These are phyloP conservation scores for Hybos culiciformis DNA, from an alignment of 2,888 invertebrate species.

Conservation along the genomic window DNA sequence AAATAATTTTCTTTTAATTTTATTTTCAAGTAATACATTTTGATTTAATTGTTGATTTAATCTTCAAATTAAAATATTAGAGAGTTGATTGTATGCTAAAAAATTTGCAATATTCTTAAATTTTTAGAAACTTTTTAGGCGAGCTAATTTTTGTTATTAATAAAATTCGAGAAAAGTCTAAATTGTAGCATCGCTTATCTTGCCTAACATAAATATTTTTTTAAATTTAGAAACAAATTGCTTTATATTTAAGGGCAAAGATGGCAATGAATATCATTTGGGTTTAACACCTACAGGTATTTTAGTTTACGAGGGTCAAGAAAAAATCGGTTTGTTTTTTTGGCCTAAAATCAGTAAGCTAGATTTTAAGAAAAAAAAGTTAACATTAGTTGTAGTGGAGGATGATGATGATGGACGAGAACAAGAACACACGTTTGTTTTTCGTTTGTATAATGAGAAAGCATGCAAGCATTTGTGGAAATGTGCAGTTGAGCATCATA, in stretches of 20 bases:
- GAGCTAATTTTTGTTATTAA: too few relatives aligned
- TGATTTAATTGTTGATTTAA: neutral
- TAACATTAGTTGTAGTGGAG: conserved; percentile 94
- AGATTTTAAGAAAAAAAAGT: conserved; percentile 95
- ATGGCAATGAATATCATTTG: conserved; percentile 88
- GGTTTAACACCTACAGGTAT: conserved; percentile 98
- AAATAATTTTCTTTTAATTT: conserved; percentile 13
- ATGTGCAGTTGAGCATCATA: conserved; percentile 98
- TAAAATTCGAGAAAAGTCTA: neutral
- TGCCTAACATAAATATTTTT: too few relatives aligned
- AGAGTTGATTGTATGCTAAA: too few relatives aligned
- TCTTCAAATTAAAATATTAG: conserved; percentile 1
- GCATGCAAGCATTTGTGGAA: conserved; percentile 99
- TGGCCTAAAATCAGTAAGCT: conserved; percentile 98
- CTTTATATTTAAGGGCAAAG: conserved; percentile 57
- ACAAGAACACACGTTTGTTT: conserved; percentile 98
- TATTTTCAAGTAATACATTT: conserved; percentile 12
- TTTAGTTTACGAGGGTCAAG: conserved; percentile 89
- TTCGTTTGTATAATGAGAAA: conserved; percentile 88
- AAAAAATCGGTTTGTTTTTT: conserved; percentile 96
- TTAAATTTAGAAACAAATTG: conserved; percentile 1
- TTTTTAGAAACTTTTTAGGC: too few relatives aligned
- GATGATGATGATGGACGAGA: conserved; percentile 94
- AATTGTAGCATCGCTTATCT: neutral
- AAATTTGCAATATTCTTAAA: too few relatives aligned